Conservation (phyloP, 1,140 invertebrate genomes). For the Diorhabda elongata region DNA sequence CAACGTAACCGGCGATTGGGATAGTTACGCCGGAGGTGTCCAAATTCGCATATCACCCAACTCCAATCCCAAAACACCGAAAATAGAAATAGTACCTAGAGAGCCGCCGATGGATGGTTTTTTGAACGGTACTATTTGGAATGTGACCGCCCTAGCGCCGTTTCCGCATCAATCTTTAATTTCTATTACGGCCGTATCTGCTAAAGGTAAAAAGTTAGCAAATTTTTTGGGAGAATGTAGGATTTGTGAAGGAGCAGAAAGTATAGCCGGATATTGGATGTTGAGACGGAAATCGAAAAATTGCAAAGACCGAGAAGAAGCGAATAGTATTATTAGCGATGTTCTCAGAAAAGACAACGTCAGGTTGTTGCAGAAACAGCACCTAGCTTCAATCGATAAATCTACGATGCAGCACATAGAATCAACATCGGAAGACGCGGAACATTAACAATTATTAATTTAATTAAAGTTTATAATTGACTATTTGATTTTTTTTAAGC, state of each 20-base stretch:
- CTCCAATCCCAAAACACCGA: slow-evolving; percentile 9
- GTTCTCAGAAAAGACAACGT: slow-evolving; percentile 33
- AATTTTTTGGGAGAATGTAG: slow-evolving; percentile 38
- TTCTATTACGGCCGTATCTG: slow-evolving; percentile 29
- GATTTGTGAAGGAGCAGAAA: slow-evolving; percentile 36
- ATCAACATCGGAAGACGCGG: background rate
- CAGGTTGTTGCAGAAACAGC: slow-evolving; percentile 18
- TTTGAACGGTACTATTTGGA: slow-evolving; percentile 32
- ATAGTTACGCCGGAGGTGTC: slow-evolving; percentile 36
- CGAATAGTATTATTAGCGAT: slow-evolving; percentile 36
- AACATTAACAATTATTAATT: background rate
- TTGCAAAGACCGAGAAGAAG: slow-evolving; percentile 38
- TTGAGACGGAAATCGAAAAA: slow-evolving; percentile 32
- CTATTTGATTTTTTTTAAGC: background rate
- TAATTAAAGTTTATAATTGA: background rate
- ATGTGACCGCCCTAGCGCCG: slow-evolving; percentile 27
- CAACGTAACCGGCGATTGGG: slow-evolving; percentile 37
- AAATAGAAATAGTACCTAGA: slow-evolving; percentile 13
- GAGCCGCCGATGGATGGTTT: slow-evolving; percentile 36
- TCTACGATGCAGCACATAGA: background rate
- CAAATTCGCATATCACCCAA: slow-evolving; percentile 27
- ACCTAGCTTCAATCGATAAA: slow-evolving; percentile 12
- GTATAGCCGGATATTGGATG: slow-evolving; percentile 38
- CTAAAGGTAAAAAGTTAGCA: slow-evolving; percentile 32
- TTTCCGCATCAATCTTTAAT: slow-evolving; percentile 32